Conservation (phyloP, 2,797 vertebrate genomes). For the Rhinichthys osculus region DNA sequence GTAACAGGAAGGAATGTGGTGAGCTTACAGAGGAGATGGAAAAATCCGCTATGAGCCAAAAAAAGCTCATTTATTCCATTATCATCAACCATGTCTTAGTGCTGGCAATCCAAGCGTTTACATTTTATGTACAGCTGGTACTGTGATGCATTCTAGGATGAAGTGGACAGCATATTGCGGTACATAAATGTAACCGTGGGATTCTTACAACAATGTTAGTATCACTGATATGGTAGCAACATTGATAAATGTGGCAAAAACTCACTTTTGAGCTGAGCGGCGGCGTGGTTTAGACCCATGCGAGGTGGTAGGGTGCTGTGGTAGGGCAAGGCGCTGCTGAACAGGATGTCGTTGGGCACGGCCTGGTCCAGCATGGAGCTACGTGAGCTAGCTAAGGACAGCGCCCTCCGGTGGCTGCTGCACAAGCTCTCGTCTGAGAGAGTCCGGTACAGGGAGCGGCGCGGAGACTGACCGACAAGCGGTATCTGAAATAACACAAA, state of each 20-base stretch:
- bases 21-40: conserved; percentile 31
- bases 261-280: conserved; percentile 82
- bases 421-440: conserved; percentile 86
- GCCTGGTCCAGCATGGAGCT: conserved; percentile 84
- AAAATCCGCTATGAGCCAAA: conserved; percentile 31
- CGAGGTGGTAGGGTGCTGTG: conserved; percentile 81
- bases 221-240: too few relatives aligned
- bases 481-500: conserved; percentile 23
- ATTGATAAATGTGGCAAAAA: conserved; percentile 37
- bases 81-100: conserved; percentile 32
- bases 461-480: conserved; percentile 68
- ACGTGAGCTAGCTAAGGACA: conserved; percentile 81
- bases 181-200: background rate
- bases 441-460: conserved; percentile 80
- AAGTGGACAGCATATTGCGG: background rate
- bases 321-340: conserved; percentile 82
- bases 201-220: background rate
- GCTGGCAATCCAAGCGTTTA: conserved; percentile 1
- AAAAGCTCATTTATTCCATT: conserved; percentile 37
- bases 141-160: conserved; percentile 17
- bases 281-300: conserved; percentile 72
- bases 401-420: conserved; percentile 78
- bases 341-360: conserved; percentile 83
- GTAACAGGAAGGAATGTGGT: conserved; percentile 44
- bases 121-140: conserved; percentile 33